These are phyloP conservation scores for Euwallacea fornicatus DNA, from an alignment of 1,140 invertebrate species.

Conservation along the genomic window DNA sequence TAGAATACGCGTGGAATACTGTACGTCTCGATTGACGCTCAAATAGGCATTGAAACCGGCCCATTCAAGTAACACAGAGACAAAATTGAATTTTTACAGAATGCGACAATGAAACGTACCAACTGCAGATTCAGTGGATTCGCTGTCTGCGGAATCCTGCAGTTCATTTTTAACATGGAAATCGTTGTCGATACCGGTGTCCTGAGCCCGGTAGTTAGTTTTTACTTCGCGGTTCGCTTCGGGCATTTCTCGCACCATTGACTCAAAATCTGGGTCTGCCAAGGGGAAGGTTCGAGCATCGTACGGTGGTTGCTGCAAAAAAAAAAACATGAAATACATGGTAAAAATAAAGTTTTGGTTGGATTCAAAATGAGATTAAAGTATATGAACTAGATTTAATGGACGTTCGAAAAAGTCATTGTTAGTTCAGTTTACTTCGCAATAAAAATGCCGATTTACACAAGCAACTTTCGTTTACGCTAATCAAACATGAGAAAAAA, in stretches of 20 bases:
- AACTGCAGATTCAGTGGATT: conserved; percentile 64
- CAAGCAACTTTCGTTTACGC: no score
- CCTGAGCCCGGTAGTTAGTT: conserved; percentile 49
- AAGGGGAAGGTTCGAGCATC: conserved; percentile 75
- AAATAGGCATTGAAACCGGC: no score
- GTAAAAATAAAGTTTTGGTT: no score
- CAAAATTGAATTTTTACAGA: no score
- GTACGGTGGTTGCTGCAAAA: conserved; percentile 63
- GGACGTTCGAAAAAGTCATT: not conserved
- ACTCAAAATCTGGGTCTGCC: conserved; percentile 66
- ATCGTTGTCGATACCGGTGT: conserved; percentile 36
- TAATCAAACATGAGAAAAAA: not conserved
- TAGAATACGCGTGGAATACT: no score
- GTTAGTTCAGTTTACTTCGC: not conserved
- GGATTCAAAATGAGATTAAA: no score
- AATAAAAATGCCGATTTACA: no score
- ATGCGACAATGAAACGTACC: conserved; percentile 40
- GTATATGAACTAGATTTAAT: no score
- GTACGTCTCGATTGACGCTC: no score
- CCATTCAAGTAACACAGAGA: no score
- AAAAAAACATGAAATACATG: not conserved
- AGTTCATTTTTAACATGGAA: conserved; percentile 35
- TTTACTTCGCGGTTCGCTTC: conserved; percentile 56
- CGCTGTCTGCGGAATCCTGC: conserved; percentile 54
- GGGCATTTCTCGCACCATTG: conserved; percentile 70